phyloP scores from a whole-genome alignment of 2,888 invertebrate genomes.

The Epirrita christyi region DNA sequence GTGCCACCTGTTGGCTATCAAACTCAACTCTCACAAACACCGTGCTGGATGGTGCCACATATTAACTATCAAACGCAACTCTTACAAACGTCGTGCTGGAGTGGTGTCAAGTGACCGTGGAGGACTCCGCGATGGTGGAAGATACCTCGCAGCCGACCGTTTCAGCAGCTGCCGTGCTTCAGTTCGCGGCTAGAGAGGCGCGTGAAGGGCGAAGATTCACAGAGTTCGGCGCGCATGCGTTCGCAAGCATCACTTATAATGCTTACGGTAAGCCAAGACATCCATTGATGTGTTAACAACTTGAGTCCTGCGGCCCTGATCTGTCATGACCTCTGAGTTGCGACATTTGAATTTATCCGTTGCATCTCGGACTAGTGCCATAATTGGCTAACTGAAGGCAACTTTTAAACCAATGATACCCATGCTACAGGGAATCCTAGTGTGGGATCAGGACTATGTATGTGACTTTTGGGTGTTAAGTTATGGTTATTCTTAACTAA shows the following conservation, averaged over 20 bases:
- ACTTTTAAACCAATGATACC: no score
- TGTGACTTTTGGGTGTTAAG: no score
- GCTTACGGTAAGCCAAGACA: conserved; percentile 62
- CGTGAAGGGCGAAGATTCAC: conserved; percentile 70
- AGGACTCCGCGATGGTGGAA: conserved; percentile 64
- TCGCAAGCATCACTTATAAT: conserved; percentile 74
- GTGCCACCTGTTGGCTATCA: conserved; percentile 36
- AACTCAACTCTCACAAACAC: neutral
- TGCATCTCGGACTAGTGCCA: no score
- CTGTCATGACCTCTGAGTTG: no score
- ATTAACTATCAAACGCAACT: neutral
- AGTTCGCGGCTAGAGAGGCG: conserved; percentile 75
- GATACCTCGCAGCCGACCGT: conserved; percentile 63
- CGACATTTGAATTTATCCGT: no score
- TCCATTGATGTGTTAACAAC: no score
- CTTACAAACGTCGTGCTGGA: conserved; percentile 28
- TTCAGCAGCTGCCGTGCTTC: conserved; percentile 75
- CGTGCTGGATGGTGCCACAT: neutral
- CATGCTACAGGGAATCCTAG: no score
- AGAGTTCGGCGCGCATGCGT: conserved; percentile 76
- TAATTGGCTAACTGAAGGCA: no score
- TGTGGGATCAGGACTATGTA: no score
- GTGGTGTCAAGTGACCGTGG: conserved; percentile 40
- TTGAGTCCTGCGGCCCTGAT: no score
- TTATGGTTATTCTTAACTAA: no score